Conservation (phyloP, 2,113 vertebrate species). For the Ahaetulla prasina region DNA sequence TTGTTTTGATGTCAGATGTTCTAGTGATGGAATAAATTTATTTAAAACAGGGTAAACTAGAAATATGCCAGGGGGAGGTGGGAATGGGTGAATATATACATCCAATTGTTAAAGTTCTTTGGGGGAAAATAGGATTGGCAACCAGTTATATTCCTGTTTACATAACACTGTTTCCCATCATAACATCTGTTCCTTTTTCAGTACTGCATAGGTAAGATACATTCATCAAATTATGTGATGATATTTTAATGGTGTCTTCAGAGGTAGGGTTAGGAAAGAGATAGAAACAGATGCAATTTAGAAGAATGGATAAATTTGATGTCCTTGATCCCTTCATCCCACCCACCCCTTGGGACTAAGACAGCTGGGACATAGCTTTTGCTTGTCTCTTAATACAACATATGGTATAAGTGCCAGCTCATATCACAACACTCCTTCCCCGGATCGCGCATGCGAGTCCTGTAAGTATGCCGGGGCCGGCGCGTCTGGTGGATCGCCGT, state of each 20-base stretch:
- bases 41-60: not conserved
- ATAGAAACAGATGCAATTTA: not conserved
- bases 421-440: not conserved
- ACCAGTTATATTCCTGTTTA: not conserved
- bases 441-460: no score
- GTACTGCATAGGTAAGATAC: not conserved
- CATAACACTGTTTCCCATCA: not conserved
- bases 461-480: no score
- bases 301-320: not conserved
- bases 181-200: not conserved
- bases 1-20: not conserved
- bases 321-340: not conserved
- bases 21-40: not conserved
- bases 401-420: not conserved
- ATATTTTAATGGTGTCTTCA: not conserved
- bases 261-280: not conserved
- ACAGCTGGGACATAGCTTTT: not conserved
- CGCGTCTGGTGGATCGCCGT: no score
- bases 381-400: not conserved
- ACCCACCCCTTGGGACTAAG: not conserved
- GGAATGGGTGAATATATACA: not conserved
- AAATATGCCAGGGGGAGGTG: not conserved
- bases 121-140: not conserved
- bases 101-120: not conserved
- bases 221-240: not conserved